These are phyloP conservation scores for Tenthredo notha DNA, from an alignment of 2,888 invertebrate genomes.

Conservation along the genomic window DNA sequence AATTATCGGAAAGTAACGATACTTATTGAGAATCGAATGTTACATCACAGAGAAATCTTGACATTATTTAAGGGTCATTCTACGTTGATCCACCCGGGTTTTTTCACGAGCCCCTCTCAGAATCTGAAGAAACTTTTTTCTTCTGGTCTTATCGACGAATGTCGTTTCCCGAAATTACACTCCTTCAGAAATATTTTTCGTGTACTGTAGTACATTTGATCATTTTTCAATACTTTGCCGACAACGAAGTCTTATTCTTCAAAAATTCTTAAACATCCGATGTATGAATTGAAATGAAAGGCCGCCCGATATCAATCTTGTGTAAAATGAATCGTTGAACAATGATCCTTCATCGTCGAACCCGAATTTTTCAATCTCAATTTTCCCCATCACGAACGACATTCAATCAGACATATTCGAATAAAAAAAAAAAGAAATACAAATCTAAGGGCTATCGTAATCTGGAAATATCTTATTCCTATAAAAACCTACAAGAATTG, in stretches of 20 bases:
- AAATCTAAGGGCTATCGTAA: no score
- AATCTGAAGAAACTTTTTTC: background rate
- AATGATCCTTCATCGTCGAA: background rate
- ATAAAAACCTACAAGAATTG: background rate
- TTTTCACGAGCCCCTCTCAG: background rate
- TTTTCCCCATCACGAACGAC: background rate
- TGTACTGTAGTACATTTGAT: background rate
- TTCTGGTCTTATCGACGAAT: background rate
- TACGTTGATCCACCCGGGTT: background rate
- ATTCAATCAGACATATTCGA: background rate
- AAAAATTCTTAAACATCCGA: background rate
- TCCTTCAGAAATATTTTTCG: background rate
- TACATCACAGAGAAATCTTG: background rate
- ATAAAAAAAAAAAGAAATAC: no score
- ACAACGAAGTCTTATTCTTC: background rate
- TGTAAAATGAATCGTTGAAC: background rate
- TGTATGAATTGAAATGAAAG: background rate
- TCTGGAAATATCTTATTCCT: no score
- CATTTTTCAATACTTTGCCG: background rate
- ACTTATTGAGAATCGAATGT: background rate
- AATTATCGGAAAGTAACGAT: background rate
- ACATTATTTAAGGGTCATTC: background rate
- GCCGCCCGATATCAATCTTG: background rate
- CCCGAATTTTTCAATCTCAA: background rate
- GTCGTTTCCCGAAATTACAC: background rate